Evolutionary conservation across 2,888 invertebrate species (phyloP), one percentile per base, ranked within the genome.

Genomic region (Tenthredo distinguenda): DNA sequence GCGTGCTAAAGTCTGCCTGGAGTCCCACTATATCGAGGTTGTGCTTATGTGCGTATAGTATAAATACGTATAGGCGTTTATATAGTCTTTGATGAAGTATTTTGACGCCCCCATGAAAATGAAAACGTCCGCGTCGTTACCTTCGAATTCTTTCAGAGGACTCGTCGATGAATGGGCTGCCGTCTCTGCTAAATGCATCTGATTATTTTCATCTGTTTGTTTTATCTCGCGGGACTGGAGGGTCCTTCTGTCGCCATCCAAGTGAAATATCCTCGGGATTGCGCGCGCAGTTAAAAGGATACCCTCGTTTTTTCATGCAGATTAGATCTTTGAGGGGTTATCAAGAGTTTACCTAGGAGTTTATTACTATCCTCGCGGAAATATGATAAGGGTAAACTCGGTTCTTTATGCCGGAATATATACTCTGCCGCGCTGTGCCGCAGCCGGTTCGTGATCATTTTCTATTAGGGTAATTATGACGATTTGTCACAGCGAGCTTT

Each of bases 111-210:
- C n/a, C n/a, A 84, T 83, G 83, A 89, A 47, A 91, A 91, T 90
- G 90, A 91, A 90, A 91, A 89, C 87, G 83, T 84, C 85, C 84
- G 85, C 89, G 87, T 89, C 89, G 90, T 91, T 90, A 91, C 90
- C 87, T 88, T 87, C 87, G 88, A 91, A 90, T 90, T 88, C 87
- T 89, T 88, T 86, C 85, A 81, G 87, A 85, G 86, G 87, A 86
- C 86, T 85, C 86, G 87, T 87, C 87, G 85, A 87, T 85, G 87
- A 88, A 87, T 85, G 87, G 81, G 76, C 65, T 40, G 85, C 85
- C 87, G 85, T 87, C 86, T 87, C 87, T 31, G 87, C 90, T 90
- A 90, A 91, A 90, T 88, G 90, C 89, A 89, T 89, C 89, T 89
- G 91, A 91, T 92, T 91, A 91, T 90, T 89, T 89, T 89, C 88